Evolutionary conservation across 2,797 vertebrate genomes (phyloP).

Genomic region (Allobates femoralis): DNA sequence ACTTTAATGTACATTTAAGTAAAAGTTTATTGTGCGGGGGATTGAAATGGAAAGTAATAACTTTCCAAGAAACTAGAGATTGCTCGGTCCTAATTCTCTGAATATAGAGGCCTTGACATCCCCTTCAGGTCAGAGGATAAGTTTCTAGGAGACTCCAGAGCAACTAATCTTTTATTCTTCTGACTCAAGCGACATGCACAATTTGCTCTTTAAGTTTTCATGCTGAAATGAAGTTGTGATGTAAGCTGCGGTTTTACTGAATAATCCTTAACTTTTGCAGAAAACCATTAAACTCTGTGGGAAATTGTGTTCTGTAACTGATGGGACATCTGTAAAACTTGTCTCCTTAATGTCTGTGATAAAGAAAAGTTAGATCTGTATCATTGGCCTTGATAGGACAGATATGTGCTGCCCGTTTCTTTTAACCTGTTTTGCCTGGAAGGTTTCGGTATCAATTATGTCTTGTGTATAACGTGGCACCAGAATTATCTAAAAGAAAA

Average conservation of each 20-base stretch:
- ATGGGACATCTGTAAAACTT: not conserved
- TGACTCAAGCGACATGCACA: not conserved
- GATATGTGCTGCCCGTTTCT: not conserved
- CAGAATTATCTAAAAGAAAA: not conserved
- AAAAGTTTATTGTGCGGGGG: not conserved
- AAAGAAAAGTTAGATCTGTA: no score
- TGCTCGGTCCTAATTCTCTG: not conserved
- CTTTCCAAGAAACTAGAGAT: not conserved
- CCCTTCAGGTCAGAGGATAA: not conserved
- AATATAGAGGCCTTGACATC: not conserved
- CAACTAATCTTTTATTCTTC: not conserved
- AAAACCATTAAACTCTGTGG: not conserved
- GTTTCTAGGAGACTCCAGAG: constrained; percentile 5
- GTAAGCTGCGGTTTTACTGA: not conserved
- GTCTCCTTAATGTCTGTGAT: not conserved
- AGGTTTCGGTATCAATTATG: no score
- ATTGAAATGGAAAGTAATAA: constrained; percentile 24
- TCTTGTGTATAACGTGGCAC: not conserved
- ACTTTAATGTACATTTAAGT: not conserved
- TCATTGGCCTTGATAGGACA: no score
- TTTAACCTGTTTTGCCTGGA: no score
- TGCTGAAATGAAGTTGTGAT: not conserved
- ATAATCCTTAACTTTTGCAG: not conserved
- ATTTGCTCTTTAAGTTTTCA: not conserved
- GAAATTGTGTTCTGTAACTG: not conserved